phyloP scores from a whole-genome alignment of 2,113 vertebrate genomes.

The Actinemys pallida region DNA sequence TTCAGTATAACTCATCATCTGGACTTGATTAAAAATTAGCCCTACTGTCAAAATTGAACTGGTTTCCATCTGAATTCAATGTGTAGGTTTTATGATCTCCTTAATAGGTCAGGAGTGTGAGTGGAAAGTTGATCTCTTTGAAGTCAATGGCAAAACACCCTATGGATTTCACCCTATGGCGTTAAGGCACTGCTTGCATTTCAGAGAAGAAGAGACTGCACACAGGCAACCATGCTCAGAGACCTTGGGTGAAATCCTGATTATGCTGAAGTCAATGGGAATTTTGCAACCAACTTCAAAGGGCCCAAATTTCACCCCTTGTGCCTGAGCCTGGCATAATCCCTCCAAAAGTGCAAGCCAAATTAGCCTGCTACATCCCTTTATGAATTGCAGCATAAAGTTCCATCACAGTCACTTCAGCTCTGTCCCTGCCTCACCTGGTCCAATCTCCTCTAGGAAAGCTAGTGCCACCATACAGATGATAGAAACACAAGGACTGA shows the following conservation, averaged over 20 bases:
- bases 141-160: neutral
- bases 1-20: neutral
- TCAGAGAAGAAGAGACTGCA: neutral
- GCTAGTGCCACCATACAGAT: fast-evolving
- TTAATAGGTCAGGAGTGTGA: neutral
- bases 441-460: neutral
- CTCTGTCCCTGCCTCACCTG: neutral
- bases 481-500: neutral
- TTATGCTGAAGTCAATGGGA: fast-evolving
- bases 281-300: fast-evolving
- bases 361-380: neutral
- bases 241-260: neutral
- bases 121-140: neutral
- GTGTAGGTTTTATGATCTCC: neutral
- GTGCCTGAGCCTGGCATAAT: neutral
- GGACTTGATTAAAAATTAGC: neutral
- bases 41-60: neutral
- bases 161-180: neutral
- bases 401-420: neutral
- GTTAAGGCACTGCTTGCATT: neutral
- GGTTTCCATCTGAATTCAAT: neutral
- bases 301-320: neutral
- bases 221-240: neutral
- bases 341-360: neutral
- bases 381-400: neutral